phyloP scores from a whole-genome alignment of 2,888 invertebrate genomes.

The Amphiduros pacificus region DNA sequence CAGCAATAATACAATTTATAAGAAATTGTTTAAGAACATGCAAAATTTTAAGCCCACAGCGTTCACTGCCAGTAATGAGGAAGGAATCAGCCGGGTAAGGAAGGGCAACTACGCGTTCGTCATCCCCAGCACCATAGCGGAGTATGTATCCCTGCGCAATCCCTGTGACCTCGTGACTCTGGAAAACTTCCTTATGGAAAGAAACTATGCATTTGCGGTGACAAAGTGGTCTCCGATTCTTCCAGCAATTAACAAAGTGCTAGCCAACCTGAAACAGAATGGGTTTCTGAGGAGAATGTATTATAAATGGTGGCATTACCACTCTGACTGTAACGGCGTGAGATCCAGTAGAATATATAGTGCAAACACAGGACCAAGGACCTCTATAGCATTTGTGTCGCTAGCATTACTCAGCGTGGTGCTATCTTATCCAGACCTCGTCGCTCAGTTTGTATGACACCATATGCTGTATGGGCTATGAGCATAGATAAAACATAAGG shows the following conservation, averaged over 20 bases:
- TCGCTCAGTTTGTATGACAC: too few relatives aligned
- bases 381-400: too few relatives aligned
- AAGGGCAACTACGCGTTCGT: conserved; percentile 9
- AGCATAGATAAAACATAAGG: too few relatives aligned
- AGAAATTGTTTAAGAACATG: conserved; percentile 35
- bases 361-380: neutral
- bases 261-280: conserved; percentile 14
- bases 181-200: conserved; percentile 25
- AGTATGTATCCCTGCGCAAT: neutral
- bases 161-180: conserved; percentile 18
- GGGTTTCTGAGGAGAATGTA: conserved; percentile 26
- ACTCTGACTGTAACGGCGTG: conserved; percentile 25
- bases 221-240: conserved; percentile 25
- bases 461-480: too few relatives aligned
- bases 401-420: too few relatives aligned
- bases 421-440: too few relatives aligned
- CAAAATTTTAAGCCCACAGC: neutral
- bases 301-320: conserved; percentile 25
- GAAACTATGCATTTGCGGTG: conserved; percentile 27
- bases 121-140: neutral
- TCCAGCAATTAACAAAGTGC: conserved; percentile 22
- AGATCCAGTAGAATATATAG: conserved; percentile 25
- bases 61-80: conserved; percentile 2
- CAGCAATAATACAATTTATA: conserved; percentile 43
- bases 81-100: neutral